Percentiles rank a stretch among this genome's conserved stretches.
Conservation (phyloP, 2,888 invertebrate genomes). For the Agelastica alni region DNA sequence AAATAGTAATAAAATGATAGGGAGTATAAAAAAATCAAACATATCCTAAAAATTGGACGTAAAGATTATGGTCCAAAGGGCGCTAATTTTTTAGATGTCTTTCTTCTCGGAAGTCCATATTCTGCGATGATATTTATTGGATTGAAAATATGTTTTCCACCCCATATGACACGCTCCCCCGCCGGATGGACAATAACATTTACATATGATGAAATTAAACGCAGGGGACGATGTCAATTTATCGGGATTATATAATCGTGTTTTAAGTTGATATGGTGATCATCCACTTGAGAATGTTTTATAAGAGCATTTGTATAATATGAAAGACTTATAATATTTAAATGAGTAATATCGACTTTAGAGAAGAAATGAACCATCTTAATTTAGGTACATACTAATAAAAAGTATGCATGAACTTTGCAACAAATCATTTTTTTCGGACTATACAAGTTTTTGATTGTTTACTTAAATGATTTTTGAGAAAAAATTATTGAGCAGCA, state of each 20-base stretch:
- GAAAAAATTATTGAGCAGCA: too few species aligned
- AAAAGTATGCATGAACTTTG: too few species aligned
- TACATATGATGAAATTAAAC: conserved; percentile 34
- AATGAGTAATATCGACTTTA: too few species aligned
- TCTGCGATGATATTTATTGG: conserved; percentile 35
- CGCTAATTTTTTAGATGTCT: conserved; percentile 24
- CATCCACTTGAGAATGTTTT: conserved; percentile 1
- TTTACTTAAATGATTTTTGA: too few species aligned
- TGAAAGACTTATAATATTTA: too few species aligned
- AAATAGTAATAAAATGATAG: too few species aligned
- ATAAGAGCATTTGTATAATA: background rate
- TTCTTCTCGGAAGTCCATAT: conserved; percentile 39
- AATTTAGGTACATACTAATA: too few species aligned
- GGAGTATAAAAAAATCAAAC: too few species aligned
- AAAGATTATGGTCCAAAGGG: conserved; percentile 5
- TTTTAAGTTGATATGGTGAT: background rate
- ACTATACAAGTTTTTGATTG: too few species aligned
- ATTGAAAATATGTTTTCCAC: conserved; percentile 38
- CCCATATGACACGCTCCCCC: conserved; percentile 23
- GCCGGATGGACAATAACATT: conserved; percentile 29
- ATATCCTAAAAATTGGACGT: too few species aligned
- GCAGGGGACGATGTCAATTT: conserved; percentile 11
- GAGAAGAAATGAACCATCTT: too few species aligned
- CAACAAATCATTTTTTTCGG: too few species aligned
- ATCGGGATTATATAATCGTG: conserved; percentile 3